Percentiles rank a stretch among this genome's conserved stretches.
These are phyloP conservation scores for Pedetes capensis DNA, from an alignment of 2,113 vertebrate genomes.

Conservation along the genomic window DNA sequence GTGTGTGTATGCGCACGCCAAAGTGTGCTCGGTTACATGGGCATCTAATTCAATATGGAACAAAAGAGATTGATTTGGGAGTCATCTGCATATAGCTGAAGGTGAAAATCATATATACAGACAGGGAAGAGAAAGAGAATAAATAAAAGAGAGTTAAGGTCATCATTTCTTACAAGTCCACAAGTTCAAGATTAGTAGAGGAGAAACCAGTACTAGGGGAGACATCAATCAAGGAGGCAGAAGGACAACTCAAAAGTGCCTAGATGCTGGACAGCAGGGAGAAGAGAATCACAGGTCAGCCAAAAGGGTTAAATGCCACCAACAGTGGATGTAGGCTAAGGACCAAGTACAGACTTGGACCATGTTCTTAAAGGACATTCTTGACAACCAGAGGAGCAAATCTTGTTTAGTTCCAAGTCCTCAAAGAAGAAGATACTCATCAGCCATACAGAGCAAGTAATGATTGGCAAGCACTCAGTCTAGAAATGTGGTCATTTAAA, in stretches of 20 bases:
- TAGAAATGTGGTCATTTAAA: background rate
- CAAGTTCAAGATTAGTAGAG: background rate
- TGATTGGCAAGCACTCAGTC: background rate
- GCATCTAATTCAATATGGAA: background rate
- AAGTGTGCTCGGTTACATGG: no score
- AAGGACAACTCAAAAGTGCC: background rate
- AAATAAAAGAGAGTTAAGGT: background rate
- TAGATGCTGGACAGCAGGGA: background rate
- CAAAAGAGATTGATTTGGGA: background rate
- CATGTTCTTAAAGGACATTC: background rate
- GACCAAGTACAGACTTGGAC: background rate
- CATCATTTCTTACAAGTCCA: background rate
- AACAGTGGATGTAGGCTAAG: background rate
- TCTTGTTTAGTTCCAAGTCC: background rate
- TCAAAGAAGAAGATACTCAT: background rate
- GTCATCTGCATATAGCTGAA: background rate
- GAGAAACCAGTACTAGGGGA: background rate
- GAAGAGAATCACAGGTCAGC: background rate
- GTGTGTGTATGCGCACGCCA: background rate
- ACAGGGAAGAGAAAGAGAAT: background rate
- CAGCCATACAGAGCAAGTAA: background rate
- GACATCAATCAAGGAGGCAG: background rate
- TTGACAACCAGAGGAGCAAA: background rate
- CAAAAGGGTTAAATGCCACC: background rate
- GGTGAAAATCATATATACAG: background rate